Conservation (phyloP, 1,140 invertebrate species). For the Drosophila varians region DNA sequence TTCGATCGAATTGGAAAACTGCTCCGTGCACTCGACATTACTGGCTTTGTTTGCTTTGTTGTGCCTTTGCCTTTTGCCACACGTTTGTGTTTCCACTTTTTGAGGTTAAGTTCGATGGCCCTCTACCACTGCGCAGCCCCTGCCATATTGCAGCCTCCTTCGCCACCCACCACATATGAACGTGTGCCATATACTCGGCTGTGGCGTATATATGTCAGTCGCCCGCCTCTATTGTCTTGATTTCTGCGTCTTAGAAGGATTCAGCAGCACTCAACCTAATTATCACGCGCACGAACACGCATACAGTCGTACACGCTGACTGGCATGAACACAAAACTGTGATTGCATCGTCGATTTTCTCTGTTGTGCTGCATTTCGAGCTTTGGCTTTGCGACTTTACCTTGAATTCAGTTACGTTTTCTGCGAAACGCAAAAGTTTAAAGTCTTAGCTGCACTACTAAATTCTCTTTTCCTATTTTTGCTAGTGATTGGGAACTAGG, state of each 20-base stretch:
- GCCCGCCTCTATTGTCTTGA: background rate
- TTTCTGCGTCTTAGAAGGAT: slow-evolving; percentile 2
- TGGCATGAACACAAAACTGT: background rate
- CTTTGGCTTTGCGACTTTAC: slow-evolving; percentile 34
- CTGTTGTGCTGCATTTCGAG: background rate
- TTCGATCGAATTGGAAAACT: background rate
- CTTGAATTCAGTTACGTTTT: slow-evolving; percentile 38
- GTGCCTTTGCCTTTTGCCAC: slow-evolving; percentile 20
- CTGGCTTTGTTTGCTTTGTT: slow-evolving; percentile 42
- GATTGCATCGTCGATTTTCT: background rate
- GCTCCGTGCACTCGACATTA: background rate
- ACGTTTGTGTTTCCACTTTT: slow-evolving; percentile 25
- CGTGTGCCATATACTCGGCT: background rate
- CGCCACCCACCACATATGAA: background rate
- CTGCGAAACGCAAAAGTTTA: slow-evolving; percentile 18
- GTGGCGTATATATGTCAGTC: background rate
- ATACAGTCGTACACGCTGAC: background rate
- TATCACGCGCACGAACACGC: slow-evolving; percentile 12
- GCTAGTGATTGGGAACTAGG: background rate
- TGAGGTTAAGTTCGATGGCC: slow-evolving; percentile 33
- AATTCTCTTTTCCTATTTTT: background rate
- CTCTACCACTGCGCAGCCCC: slow-evolving; percentile 3
- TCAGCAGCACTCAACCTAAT: slow-evolving; percentile 50
- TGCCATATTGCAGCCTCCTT: background rate
- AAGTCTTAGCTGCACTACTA: background rate